phyloP scores from a whole-genome alignment of 2,888 invertebrate species.

The Lycaena phlaeas region DNA sequence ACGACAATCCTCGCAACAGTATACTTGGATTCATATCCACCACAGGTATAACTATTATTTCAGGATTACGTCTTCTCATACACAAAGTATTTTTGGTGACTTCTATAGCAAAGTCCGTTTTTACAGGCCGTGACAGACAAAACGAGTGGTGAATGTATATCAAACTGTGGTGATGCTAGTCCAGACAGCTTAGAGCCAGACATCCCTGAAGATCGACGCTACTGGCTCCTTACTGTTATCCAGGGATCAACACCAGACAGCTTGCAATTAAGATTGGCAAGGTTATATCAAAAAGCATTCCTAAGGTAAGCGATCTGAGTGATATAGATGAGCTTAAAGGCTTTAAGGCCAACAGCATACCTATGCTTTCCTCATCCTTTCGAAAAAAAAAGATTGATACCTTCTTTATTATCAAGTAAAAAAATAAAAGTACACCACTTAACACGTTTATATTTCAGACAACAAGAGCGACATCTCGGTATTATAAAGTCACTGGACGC shows the following conservation, averaged over 20 bases:
- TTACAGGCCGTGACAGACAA: conserved; percentile 61
- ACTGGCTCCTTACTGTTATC: conserved; percentile 87
- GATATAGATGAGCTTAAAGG: too few species aligned
- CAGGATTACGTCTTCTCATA: too few species aligned
- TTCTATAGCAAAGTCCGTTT: too few species aligned
- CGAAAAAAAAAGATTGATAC: too few species aligned
- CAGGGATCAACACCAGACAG: conserved; percentile 74
- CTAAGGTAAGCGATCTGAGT: conserved; percentile 74
- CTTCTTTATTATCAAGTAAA: too few species aligned
- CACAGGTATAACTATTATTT: conserved; percentile 49
- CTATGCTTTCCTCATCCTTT: too few species aligned
- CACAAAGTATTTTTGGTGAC: too few species aligned
- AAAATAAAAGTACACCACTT: too few species aligned
- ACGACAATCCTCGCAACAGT: conserved; percentile 82
- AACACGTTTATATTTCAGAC: conserved; percentile 69
- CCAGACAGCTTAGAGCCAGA: conserved; percentile 68
- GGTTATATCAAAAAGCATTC: conserved; percentile 86
- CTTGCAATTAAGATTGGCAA: conserved; percentile 81
- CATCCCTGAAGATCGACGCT: conserved; percentile 77
- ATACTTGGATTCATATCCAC: conserved; percentile 73
- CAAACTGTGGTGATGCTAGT: conserved; percentile 61
- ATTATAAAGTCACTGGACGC: conserved; percentile 72
- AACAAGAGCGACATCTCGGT: conserved; percentile 86
- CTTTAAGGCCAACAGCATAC: too few species aligned
- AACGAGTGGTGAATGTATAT: conserved; percentile 63